Percentiles rank a stretch among this genome's conserved stretches.
phyloP scores from a whole-genome alignment of 2,113 vertebrate species.

The Alaudala cheleensis region DNA sequence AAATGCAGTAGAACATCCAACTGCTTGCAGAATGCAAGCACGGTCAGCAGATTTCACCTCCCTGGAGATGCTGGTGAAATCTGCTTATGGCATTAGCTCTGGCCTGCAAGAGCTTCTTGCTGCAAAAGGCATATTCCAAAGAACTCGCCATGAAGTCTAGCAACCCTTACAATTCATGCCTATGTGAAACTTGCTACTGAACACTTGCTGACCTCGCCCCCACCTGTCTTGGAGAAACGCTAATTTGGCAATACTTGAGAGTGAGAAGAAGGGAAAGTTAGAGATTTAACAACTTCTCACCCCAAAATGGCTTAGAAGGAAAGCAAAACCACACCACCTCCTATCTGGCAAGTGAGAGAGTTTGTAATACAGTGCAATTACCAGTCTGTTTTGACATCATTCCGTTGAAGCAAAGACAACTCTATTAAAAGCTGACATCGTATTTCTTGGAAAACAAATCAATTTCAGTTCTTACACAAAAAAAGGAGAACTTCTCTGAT shows the following conservation, averaged over 20 bases:
- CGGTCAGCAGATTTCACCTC: not conserved
- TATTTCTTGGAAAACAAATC: not conserved
- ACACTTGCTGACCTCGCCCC: not conserved
- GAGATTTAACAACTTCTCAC: constrained; percentile 17
- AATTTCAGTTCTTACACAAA: not conserved
- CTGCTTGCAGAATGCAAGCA: not conserved
- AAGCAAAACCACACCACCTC: constrained; percentile 16
- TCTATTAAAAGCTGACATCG: not conserved
- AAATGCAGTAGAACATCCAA: not conserved
- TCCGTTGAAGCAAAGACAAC: not conserved
- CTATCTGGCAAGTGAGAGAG: constrained; percentile 3
- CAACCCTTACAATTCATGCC: not conserved
- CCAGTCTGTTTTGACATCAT: constrained; percentile 23
- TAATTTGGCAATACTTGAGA: constrained; percentile 50
- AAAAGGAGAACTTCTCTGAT: not conserved
- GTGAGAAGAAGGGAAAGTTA: not conserved
- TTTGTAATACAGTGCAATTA: constrained; percentile 27
- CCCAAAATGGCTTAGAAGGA: constrained; percentile 51
- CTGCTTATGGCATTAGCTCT: constrained; percentile 9
- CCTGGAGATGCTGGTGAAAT: not conserved
- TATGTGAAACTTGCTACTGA: not conserved
- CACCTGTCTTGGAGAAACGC: not conserved
- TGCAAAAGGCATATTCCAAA: constrained; percentile 22
- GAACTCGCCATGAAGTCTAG: not conserved
- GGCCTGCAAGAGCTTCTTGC: constrained; percentile 1